Conservation (phyloP, 2,113 vertebrate species). For the Dicentrarchus labrax region DNA sequence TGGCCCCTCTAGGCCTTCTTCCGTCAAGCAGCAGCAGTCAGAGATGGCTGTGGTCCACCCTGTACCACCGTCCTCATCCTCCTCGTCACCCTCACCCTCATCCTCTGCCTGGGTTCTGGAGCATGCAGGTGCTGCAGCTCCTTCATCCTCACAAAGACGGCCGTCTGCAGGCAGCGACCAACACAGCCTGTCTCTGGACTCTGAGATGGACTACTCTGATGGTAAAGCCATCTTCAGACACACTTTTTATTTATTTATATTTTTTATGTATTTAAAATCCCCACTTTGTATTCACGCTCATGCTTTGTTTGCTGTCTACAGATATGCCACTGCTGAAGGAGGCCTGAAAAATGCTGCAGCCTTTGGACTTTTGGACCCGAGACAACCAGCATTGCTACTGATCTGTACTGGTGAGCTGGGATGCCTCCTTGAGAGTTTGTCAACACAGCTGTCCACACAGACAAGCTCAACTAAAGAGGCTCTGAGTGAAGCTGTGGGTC, state of each 20-base stretch:
- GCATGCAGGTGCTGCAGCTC: constrained; percentile 77
- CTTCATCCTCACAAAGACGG: constrained; percentile 81
- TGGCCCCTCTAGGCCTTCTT: constrained; percentile 82
- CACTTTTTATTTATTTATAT: not conserved
- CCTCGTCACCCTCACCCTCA: constrained; percentile 76
- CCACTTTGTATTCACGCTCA: not conserved
- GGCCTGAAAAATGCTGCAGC: constrained; percentile 85
- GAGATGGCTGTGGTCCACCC: constrained; percentile 95
- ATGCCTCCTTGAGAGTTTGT: constrained; percentile 39
- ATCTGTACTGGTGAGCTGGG: constrained; percentile 60
- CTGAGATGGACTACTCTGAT: constrained; percentile 93
- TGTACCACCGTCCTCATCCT: constrained; percentile 80
- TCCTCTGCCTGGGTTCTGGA: constrained; percentile 90
- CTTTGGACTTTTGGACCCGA: constrained; percentile 50
- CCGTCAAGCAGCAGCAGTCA: constrained; percentile 87
- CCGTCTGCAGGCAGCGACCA: constrained; percentile 91
- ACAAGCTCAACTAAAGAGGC: constrained; percentile 26
- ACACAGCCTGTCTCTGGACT: constrained; percentile 92
- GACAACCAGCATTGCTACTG: constrained; percentile 44
- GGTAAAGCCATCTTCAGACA: constrained; percentile 81
- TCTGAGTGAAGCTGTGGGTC: constrained; percentile 25
- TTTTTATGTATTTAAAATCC: not conserved
- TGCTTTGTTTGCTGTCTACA: constrained; percentile 67
- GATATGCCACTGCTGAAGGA: constrained; percentile 98
- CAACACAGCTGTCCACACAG: constrained; percentile 59